Evolutionary conservation across 2,797 vertebrate genomes (phyloP).

Genomic region (Phoebastria nigripes): DNA sequence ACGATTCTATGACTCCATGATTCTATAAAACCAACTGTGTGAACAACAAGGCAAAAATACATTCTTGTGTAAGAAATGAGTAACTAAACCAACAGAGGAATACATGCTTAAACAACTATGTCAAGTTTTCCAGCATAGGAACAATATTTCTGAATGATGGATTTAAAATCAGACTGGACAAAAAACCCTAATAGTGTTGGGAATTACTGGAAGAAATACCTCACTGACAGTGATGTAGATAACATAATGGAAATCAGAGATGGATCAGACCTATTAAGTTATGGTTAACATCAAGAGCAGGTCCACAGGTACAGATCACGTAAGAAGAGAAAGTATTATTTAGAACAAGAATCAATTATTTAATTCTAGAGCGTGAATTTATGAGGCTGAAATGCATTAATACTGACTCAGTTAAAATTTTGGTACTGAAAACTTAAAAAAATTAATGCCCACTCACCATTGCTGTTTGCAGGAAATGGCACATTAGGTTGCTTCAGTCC

Average conservation of each 20-base stretch:
- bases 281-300: not conserved
- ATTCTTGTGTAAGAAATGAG: not conserved
- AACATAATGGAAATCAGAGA: not conserved
- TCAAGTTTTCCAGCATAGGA: not conserved
- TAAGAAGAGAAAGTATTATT: not conserved
- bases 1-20: not conserved
- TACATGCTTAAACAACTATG: not conserved
- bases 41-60: not conserved
- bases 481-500: slow-evolving; percentile 81
- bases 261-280: not conserved
- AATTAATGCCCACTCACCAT: slow-evolving; percentile 76
- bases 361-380: not conserved
- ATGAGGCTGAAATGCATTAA: not conserved
- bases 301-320: fast-evolving
- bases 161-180: not conserved
- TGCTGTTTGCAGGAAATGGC: slow-evolving; percentile 79
- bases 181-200: not conserved
- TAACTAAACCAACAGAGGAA: not conserved
- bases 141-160: not conserved
- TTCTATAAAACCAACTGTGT: not conserved
- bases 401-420: not conserved
- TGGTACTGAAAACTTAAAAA: too few species aligned
- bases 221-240: not conserved
- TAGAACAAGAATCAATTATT: not conserved
- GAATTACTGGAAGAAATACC: not conserved